phyloP scores from a whole-genome alignment of 2,888 invertebrate species.

The Noctua pronuba region DNA sequence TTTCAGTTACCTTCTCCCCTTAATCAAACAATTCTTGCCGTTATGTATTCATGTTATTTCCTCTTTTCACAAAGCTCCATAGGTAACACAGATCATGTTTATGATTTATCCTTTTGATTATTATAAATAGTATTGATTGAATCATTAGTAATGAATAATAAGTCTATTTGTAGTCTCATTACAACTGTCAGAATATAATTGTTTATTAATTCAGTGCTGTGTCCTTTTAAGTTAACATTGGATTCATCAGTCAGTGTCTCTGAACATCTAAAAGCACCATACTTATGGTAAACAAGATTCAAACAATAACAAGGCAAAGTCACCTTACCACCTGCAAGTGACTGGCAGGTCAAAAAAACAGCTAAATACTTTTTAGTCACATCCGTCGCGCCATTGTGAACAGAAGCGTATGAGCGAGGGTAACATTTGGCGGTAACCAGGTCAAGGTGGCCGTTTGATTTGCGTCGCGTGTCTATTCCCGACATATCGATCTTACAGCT shows the following conservation, averaged over 20 bases:
- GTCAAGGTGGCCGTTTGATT: slow-evolving; percentile 75
- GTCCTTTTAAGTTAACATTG: slow-evolving; percentile 13
- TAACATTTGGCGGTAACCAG: slow-evolving; percentile 64
- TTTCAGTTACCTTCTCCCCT: background rate
- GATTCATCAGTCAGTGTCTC: slow-evolving; percentile 13
- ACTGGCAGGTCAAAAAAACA: slow-evolving; percentile 49
- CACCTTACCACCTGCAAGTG: slow-evolving; percentile 39
- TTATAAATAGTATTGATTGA: slow-evolving; percentile 15
- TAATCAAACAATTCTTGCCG: background rate
- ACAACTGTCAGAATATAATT: slow-evolving; percentile 12
- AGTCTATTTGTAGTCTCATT: slow-evolving; percentile 6
- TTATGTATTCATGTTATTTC: background rate
- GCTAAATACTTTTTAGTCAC: slow-evolving; percentile 26
- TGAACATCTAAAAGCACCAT: slow-evolving; percentile 2
- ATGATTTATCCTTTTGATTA: slow-evolving; percentile 6
- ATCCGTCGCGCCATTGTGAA: slow-evolving; percentile 59
- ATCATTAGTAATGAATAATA: slow-evolving; percentile 24
- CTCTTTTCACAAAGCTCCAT: slow-evolving; percentile 1
- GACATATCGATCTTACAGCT: slow-evolving; percentile 69
- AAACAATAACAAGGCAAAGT: slow-evolving; percentile 42
- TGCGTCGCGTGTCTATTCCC: slow-evolving; percentile 70
- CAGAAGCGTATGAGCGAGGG: slow-evolving; percentile 56
- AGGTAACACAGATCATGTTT: background rate
- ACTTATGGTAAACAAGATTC: slow-evolving; percentile 33
- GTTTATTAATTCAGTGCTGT: slow-evolving; percentile 8